phyloP scores from a whole-genome alignment of 2,797 vertebrate species.

The Pterois miles region DNA sequence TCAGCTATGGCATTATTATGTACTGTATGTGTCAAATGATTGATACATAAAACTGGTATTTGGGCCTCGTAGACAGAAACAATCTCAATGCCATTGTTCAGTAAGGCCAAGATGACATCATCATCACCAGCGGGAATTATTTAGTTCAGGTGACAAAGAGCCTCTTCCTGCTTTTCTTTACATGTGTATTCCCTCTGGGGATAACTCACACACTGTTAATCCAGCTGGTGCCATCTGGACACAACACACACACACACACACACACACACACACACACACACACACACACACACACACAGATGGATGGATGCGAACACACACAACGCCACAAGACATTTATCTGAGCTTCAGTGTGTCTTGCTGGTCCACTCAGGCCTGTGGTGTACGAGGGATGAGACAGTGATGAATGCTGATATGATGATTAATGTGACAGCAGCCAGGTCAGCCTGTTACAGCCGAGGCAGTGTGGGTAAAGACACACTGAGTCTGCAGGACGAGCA shows the following conservation, averaged over 20 bases:
- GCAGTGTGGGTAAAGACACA: conserved; percentile 14
- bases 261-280: conserved; percentile 14
- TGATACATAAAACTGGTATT: background rate
- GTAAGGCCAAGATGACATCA: conserved; percentile 34
- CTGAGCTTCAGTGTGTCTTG: conserved; percentile 3
- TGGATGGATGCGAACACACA: conserved; percentile 11
- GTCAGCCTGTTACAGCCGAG: conserved; percentile 35
- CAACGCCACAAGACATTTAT: conserved; percentile 14
- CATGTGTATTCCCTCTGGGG: conserved; percentile 31
- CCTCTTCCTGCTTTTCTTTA: conserved; percentile 60
- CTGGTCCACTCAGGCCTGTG: conserved; percentile 13
- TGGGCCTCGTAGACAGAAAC: background rate
- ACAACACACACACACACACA: conserved; percentile 14
- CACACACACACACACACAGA: conserved; percentile 25
- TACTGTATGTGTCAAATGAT: background rate
- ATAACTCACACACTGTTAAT: conserved; percentile 66
- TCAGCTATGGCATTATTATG: background rate
- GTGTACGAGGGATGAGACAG: conserved; percentile 9
- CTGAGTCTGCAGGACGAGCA: conserved; percentile 29
- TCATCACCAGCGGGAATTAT: conserved; percentile 30
- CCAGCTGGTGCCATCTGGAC: conserved; percentile 73
- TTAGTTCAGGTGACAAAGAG: conserved; percentile 55
- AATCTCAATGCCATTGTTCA: background rate
- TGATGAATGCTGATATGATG: conserved; percentile 60
- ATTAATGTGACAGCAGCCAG: conserved; percentile 52